A percentile compares a stretch with the other conserved stretches of the same genome.
Evolutionary conservation across 2,797 vertebrate species (phyloP).

Genomic region (Acrocephalus scirpaceus): DNA sequence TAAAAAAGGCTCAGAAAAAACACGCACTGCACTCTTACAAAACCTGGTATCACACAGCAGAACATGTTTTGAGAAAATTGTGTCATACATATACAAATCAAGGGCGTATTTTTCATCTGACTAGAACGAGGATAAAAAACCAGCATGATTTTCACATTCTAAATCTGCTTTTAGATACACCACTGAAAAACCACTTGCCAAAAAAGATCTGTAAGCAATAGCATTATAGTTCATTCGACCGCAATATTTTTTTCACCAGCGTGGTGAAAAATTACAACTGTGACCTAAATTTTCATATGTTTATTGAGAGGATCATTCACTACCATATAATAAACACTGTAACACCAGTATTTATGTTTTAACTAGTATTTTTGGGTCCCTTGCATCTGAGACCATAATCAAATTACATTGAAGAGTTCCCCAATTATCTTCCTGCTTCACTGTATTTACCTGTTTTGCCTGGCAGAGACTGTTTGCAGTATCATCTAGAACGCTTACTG

Average conservation of each 20-base stretch:
- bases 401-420: neutral
- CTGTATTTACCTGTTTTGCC: slow-evolving; percentile 62
- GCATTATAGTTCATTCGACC: neutral
- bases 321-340: neutral
- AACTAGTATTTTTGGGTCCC: neutral
- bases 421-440: slow-evolving; percentile 33
- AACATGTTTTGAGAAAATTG: neutral
- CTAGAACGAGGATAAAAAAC: neutral
- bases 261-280: neutral
- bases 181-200: neutral
- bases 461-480: slow-evolving; percentile 5
- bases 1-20: neutral
- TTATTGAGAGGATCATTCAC: neutral
- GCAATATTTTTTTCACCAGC: neutral
- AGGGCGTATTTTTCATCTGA: neutral
- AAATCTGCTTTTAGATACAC: neutral
- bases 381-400: neutral
- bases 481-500: slow-evolving; percentile 6
- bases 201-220: neutral
- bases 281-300: neutral
- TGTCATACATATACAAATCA: neutral
- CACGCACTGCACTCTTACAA: rapidly evolving
- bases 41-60: neutral
- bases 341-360: slow-evolving; percentile 8
- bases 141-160: neutral